Evolutionary conservation across 1,140 invertebrate species (phyloP).

Genomic region (Brachionus calyciflorus): DNA sequence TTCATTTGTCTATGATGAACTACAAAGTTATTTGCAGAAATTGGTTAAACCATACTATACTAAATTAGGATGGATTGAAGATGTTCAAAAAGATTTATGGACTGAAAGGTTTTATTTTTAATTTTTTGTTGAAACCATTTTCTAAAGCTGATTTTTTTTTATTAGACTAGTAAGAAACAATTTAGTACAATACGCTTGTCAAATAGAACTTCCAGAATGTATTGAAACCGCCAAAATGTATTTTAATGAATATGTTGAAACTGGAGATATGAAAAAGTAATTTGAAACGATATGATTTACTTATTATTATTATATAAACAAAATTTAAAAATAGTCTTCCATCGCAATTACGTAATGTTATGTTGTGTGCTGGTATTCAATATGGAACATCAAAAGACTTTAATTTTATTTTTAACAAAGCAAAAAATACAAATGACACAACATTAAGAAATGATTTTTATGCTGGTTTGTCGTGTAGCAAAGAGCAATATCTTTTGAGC

Average conservation of each 20-base stretch:
- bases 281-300: not conserved
- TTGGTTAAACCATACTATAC: constrained; percentile 26
- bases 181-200: constrained; percentile 24
- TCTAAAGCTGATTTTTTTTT: too few species aligned
- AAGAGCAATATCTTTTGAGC: constrained; percentile 7
- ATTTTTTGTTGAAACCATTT: too few species aligned
- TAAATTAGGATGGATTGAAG: constrained; percentile 42
- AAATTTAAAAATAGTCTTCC: too few species aligned
- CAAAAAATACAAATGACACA: not conserved
- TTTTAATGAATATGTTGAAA: not conserved
- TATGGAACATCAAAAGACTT: constrained; percentile 14
- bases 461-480: constrained; percentile 6
- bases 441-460: not conserved
- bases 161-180: constrained; percentile 1
- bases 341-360: too few species aligned
- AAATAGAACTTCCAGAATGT: constrained; percentile 28
- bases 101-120: constrained; percentile 21
- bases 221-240: not conserved
- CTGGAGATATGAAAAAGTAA: not conserved
- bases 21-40: constrained; percentile 8
- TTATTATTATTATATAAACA: too few species aligned
- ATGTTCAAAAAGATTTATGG: constrained; percentile 16
- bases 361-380: constrained; percentile 8
- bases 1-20: not conserved
- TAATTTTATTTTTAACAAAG: constrained; percentile 2